These are phyloP conservation scores for Pantherophis alleghaniensis DNA, from an alignment of 2,797 vertebrate genomes.

Conservation along the genomic window DNA sequence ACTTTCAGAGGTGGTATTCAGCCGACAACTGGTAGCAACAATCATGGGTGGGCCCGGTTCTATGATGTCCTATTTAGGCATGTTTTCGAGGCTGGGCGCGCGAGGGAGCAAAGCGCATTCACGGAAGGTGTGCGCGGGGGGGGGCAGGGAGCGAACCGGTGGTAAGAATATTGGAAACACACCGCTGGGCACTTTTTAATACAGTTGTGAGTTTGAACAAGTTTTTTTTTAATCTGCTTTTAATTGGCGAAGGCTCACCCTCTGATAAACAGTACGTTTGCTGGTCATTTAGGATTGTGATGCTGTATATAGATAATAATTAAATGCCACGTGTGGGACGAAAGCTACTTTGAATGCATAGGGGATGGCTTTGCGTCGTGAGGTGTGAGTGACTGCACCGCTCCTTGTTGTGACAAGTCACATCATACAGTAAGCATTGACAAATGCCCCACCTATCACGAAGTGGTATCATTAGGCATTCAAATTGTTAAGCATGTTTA, in stretches of 20 bases:
- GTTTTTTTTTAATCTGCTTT: not conserved
- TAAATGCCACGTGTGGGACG: rapidly evolving
- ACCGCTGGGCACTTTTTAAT: not conserved
- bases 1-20: too few species aligned
- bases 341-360: slow-evolving; percentile 11
- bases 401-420: slow-evolving; percentile 64
- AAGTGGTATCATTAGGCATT: slow-evolving; percentile 42
- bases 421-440: not conserved
- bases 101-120: too few species aligned
- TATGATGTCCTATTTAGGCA: too few species aligned
- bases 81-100: too few species aligned
- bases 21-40: too few species aligned
- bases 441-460: slow-evolving; percentile 45
- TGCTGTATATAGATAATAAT: not conserved
- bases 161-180: too few species aligned
- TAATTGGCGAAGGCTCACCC: not conserved
- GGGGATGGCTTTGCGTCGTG: not conserved
- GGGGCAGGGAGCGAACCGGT: too few species aligned
- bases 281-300: not conserved
- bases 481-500: slow-evolving; percentile 53
- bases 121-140: too few species aligned
- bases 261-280: not conserved
- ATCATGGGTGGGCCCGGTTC: too few species aligned
- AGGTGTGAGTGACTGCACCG: slow-evolving; percentile 15
- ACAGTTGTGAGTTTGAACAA: not conserved